phyloP scores from a whole-genome alignment of 2,888 invertebrate genomes.

The Athetis lepigone region DNA sequence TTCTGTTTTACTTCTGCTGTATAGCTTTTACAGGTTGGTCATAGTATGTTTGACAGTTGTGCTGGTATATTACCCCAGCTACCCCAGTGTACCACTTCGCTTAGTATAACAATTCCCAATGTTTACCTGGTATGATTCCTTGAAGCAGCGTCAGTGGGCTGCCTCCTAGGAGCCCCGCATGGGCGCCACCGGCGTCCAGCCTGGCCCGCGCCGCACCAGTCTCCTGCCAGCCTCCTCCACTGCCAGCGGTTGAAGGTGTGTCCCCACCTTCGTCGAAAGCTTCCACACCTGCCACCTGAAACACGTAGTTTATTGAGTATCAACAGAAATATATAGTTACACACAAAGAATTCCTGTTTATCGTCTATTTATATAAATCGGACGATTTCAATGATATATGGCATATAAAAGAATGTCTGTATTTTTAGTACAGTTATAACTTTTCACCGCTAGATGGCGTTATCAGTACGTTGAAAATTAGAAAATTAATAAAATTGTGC shows the following conservation, averaged over 20 bases:
- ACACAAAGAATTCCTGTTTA: background rate
- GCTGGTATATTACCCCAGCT: background rate
- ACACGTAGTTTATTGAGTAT: background rate
- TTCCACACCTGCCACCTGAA: constrained; percentile 85
- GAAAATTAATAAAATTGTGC: too few species aligned
- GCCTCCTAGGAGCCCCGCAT: constrained; percentile 89
- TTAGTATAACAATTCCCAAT: background rate
- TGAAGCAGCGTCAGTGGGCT: constrained; percentile 93
- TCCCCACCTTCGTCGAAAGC: constrained; percentile 65
- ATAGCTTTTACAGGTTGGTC: background rate
- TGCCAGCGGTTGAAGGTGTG: constrained; percentile 33
- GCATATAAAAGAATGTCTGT: too few species aligned
- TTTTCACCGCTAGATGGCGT: constrained; percentile 34
- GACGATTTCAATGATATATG: too few species aligned
- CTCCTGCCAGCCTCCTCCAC: constrained; percentile 62
- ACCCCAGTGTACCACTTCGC: background rate
- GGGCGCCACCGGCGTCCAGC: constrained; percentile 80
- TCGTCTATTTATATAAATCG: background rate
- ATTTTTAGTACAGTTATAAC: background rate
- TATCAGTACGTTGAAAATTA: background rate
- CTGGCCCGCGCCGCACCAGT: constrained; percentile 75
- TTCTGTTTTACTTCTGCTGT: background rate
- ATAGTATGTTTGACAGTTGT: background rate
- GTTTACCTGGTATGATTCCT: constrained; percentile 95
- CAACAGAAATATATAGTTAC: background rate